Conservation (phyloP, 2,888 invertebrate species). For the Automeris io region DNA sequence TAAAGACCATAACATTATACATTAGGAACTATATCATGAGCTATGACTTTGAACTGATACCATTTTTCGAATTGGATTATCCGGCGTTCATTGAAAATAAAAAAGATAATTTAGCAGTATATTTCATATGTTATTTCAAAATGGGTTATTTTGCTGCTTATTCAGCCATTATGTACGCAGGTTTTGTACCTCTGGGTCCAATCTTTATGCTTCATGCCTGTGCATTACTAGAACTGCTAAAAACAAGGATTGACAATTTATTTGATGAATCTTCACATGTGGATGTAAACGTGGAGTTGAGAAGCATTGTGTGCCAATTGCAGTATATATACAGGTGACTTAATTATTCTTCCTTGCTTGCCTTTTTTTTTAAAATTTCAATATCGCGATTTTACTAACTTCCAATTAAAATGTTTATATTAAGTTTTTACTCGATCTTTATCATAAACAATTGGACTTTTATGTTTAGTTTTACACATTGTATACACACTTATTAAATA, state of each 20-base stretch:
- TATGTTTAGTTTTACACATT: too few species aligned
- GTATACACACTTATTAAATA: too few species aligned
- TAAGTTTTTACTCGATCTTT: too few species aligned
- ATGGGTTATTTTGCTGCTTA: constrained; percentile 19
- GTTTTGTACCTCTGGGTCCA: constrained; percentile 39
- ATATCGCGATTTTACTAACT: too few species aligned
- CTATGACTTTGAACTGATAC: constrained; percentile 23
- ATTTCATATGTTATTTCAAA: constrained; percentile 11
- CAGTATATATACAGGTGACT: constrained; percentile 30
- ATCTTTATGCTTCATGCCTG: constrained; percentile 43
- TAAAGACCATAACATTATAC: constrained; percentile 18
- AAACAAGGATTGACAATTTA: constrained; percentile 22
- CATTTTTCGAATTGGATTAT: constrained; percentile 25
- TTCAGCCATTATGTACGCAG: constrained; percentile 22
- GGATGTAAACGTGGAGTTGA: constrained; percentile 22
- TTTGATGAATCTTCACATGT: constrained; percentile 23
- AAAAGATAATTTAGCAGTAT: constrained; percentile 22
- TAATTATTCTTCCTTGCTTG: too few species aligned
- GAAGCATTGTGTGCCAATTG: constrained; percentile 22
- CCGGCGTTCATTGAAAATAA: constrained; percentile 26
- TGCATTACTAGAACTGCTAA: constrained; percentile 39
- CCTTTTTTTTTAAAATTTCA: too few species aligned
- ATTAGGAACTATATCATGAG: constrained; percentile 20
- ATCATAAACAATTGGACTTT: too few species aligned
- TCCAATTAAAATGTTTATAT: too few species aligned